These are phyloP conservation scores for Oophaga pumilio DNA, from an alignment of 2,113 vertebrate species.

Conservation along the genomic window DNA sequence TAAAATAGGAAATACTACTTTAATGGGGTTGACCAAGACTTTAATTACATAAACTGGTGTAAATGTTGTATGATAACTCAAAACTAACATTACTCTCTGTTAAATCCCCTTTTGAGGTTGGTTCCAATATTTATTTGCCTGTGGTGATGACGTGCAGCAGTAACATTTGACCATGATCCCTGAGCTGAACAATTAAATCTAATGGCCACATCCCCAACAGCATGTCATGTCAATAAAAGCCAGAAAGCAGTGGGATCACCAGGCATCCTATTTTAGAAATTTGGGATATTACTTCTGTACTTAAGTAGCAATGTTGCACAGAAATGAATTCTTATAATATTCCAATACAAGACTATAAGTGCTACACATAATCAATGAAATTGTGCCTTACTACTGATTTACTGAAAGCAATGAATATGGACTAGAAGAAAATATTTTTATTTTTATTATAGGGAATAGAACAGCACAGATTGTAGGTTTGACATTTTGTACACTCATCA, in stretches of 20 bases:
- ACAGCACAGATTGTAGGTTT: background rate
- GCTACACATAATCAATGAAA: background rate
- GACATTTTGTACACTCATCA: background rate
- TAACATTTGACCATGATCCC: no score
- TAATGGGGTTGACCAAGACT: no score
- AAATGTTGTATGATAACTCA: no score
- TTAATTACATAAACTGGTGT: no score
- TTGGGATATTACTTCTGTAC: background rate
- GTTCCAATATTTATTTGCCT: no score
- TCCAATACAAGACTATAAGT: background rate
- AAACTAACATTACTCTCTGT: no score
- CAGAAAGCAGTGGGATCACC: background rate
- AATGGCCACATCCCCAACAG: no score
- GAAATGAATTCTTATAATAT: background rate
- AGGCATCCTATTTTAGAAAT: background rate
- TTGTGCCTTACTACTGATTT: background rate
- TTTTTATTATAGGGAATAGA: background rate
- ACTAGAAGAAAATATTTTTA: background rate
- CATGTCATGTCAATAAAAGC: no score
- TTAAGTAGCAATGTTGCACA: background rate
- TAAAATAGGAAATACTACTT: no score
- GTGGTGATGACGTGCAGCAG: no score
- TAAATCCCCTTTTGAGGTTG: no score
- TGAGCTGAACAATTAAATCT: no score
- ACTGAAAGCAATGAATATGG: background rate